Evolutionary conservation across 2,113 vertebrate genomes (phyloP).

Genomic region (Sterna hirundo): DNA sequence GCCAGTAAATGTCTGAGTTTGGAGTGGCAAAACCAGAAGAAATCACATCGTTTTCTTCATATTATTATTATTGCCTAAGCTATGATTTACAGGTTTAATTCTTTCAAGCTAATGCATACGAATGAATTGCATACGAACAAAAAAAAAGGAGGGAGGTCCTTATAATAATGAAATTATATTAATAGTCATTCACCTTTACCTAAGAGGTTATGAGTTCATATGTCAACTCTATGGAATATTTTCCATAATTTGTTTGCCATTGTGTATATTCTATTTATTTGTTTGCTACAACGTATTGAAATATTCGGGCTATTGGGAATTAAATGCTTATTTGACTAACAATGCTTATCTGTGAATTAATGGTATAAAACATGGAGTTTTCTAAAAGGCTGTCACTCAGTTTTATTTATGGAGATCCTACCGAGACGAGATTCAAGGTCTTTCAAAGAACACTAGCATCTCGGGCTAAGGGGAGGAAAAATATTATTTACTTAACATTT

Average conservation of each 20-base stretch:
- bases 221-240: constrained; percentile 24
- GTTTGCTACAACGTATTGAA: constrained; percentile 46
- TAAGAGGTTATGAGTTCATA: constrained; percentile 57
- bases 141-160: neutral
- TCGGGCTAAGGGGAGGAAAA: neutral
- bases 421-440: constrained; percentile 43
- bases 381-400: constrained; percentile 41
- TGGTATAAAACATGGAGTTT: constrained; percentile 22
- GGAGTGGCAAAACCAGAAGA: constrained; percentile 7
- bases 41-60: neutral
- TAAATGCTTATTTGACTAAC: constrained; percentile 64
- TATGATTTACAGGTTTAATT: constrained; percentile 60
- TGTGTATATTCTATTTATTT: constrained; percentile 31
- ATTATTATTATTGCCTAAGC: constrained; percentile 22
- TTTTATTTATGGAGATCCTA: constrained; percentile 54
- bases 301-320: constrained; percentile 27
- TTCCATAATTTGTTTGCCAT: constrained; percentile 53
- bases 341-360: constrained; percentile 39
- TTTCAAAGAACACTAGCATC: constrained; percentile 43
- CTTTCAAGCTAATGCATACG: constrained; percentile 41
- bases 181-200: constrained; percentile 63
- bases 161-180: constrained; percentile 46
- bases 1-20: neutral
- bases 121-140: constrained; percentile 28
- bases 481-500: constrained; percentile 20